These are phyloP conservation scores for Pollenia labialis DNA, from an alignment of 2,888 invertebrate species.

Conservation along the genomic window DNA sequence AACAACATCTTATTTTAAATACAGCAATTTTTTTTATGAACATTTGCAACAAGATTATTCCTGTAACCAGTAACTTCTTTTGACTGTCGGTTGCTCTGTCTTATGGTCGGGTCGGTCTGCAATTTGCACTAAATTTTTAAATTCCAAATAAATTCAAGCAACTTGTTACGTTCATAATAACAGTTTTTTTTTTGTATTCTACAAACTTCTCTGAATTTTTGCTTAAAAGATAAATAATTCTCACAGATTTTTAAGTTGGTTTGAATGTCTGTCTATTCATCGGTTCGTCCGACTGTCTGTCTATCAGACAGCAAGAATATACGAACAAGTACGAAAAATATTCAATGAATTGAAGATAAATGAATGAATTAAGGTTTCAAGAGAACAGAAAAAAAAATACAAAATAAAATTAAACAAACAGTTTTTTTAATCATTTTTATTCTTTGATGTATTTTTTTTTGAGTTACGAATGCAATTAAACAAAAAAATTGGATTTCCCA, in stretches of 20 bases:
- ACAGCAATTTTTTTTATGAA: conserved; percentile 4
- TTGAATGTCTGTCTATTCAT: neutral
- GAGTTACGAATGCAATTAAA: conserved; percentile 23
- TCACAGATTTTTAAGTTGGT: conserved; percentile 47
- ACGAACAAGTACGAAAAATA: conserved; percentile 28
- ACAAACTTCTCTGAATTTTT: conserved; percentile 18
- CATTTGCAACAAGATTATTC: conserved; percentile 31
- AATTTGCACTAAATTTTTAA: conserved; percentile 9
- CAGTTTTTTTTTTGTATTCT: conserved; percentile 3
- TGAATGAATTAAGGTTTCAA: conserved; percentile 60
- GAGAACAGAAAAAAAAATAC: neutral
- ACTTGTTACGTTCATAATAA: conserved; percentile 29
- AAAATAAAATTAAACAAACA: conserved; percentile 12
- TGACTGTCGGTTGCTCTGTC: too few species aligned
- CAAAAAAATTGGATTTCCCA: conserved; percentile 52
- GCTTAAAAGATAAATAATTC: conserved; percentile 47
- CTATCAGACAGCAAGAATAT: neutral
- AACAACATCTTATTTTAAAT: neutral
- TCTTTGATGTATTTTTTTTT: neutral
- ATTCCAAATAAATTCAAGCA: conserved; percentile 13
- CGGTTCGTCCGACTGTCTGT: neutral
- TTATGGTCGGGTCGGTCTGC: neutral
- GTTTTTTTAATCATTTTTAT: neutral
- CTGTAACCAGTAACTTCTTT: neutral
- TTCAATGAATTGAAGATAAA: conserved; percentile 64